Evolutionary conservation across 2,797 vertebrate species (phyloP).

Genomic region (Hapalemur alaotrensis): DNA sequence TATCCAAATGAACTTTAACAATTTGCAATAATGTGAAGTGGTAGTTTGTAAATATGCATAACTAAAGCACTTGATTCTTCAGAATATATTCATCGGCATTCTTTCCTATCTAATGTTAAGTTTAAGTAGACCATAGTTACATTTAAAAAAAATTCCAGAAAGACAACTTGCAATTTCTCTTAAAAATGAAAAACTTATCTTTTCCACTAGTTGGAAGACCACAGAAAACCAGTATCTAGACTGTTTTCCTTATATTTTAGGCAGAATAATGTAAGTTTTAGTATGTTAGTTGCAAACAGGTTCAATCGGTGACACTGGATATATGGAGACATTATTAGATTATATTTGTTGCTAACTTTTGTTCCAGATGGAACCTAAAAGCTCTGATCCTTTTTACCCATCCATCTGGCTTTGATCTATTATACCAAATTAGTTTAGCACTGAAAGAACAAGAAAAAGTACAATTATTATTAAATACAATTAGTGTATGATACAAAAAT

Average conservation of each 20-base stretch:
- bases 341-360: constrained; percentile 50
- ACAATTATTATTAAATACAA: constrained; percentile 18
- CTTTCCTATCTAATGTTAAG: neutral
- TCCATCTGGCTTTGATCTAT: constrained; percentile 55
- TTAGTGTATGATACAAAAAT: constrained; percentile 36
- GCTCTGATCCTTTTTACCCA: constrained; percentile 33
- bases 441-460: neutral
- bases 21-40: neutral
- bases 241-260: constrained; percentile 20
- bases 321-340: constrained; percentile 47
- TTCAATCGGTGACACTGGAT: neutral
- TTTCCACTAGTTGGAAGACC: neutral
- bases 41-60: constrained; percentile 6
- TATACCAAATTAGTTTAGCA: constrained; percentile 57
- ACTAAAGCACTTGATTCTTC: constrained; percentile 8
- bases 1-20: constrained; percentile 22
- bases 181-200: constrained; percentile 1
- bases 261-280: constrained; percentile 10
- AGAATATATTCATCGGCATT: neutral
- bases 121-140: neutral
- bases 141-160: neutral
- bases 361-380: constrained; percentile 56
- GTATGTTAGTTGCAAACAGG: constrained; percentile 4
- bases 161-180: neutral
- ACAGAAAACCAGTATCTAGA: neutral